Evolutionary conservation across 2,888 invertebrate genomes (phyloP).

Genomic region (Lasioglossum morio): DNA sequence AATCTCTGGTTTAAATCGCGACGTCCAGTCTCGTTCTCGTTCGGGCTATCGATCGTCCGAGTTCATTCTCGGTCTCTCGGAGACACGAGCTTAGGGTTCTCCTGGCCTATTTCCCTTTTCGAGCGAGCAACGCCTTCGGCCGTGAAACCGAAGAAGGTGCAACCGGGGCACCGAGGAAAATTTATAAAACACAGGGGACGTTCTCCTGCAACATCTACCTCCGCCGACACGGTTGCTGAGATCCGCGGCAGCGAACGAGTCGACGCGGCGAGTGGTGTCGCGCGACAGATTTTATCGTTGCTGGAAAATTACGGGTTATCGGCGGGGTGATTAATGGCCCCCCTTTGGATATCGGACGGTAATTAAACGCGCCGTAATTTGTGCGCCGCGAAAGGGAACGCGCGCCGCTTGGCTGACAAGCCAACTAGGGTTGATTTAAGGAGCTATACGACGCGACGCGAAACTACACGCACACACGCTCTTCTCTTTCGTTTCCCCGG

Average conservation of each 20-base stretch:
- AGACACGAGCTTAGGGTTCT: constrained; percentile 13
- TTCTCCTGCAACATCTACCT: neutral
- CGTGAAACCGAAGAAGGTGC: constrained; percentile 19
- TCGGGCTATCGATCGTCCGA: constrained; percentile 3
- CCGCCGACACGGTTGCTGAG: neutral
- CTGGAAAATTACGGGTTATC: constrained; percentile 75
- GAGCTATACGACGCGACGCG: constrained; percentile 60
- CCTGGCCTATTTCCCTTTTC: constrained; percentile 34
- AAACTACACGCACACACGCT: neutral
- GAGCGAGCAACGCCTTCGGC: constrained; percentile 1
- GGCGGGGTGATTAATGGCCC: constrained; percentile 73
- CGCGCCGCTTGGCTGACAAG: constrained; percentile 64
- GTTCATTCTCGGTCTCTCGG: constrained; percentile 2
- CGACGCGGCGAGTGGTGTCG: constrained; percentile 38
- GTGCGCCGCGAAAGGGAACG: constrained; percentile 61
- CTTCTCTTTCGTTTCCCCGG: neutral
- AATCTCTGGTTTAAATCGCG: neutral
- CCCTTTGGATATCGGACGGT: constrained; percentile 73
- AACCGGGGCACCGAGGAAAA: constrained; percentile 23
- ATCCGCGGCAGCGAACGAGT: neutral
- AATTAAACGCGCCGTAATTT: constrained; percentile 78
- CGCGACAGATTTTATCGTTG: constrained; percentile 74
- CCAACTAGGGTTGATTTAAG: constrained; percentile 77
- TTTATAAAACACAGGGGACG: constrained; percentile 18
- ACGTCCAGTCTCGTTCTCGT: neutral